These are phyloP conservation scores for Selenia dentaria DNA, from an alignment of 2,888 invertebrate species.

Conservation along the genomic window DNA sequence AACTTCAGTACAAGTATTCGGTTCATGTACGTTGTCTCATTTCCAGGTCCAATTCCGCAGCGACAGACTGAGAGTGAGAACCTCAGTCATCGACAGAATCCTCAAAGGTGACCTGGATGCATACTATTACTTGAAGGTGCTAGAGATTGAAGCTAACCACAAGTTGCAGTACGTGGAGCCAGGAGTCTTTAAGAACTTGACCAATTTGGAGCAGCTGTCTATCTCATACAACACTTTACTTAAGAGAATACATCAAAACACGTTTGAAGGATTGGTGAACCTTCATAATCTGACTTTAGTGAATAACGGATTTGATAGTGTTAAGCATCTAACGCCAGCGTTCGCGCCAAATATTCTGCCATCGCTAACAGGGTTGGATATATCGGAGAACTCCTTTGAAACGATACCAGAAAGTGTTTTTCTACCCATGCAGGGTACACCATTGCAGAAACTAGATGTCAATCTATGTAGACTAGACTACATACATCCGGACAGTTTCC, in stretches of 20 bases:
- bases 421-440: constrained; percentile 67
- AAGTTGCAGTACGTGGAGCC: constrained; percentile 74
- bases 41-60: constrained; percentile 66
- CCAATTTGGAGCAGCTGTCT: constrained; percentile 74
- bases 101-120: constrained; percentile 66
- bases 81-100: constrained; percentile 74
- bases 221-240: constrained; percentile 83
- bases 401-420: constrained; percentile 72
- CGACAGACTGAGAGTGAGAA: constrained; percentile 71
- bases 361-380: constrained; percentile 66
- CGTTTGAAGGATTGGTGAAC: constrained; percentile 79
- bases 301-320: constrained; percentile 80
- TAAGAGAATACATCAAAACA: constrained; percentile 60
- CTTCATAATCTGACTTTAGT: constrained; percentile 77
- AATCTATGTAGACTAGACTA: constrained; percentile 80
- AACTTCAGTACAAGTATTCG: too few relatives aligned
- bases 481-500: constrained; percentile 79
- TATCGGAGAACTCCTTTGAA: constrained; percentile 82
- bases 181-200: constrained; percentile 76
- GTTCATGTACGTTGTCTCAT: constrained; percentile 14
- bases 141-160: constrained; percentile 83
- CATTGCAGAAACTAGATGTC: constrained; percentile 71
- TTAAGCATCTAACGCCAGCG: constrained; percentile 69
- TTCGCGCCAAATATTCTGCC: constrained; percentile 72
- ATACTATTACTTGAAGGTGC: constrained; percentile 59